Evolutionary conservation across 2,888 invertebrate species (phyloP), one percentile per base, ranked within the genome.

Genomic region (Ornithoptera alexandrae): DNA sequence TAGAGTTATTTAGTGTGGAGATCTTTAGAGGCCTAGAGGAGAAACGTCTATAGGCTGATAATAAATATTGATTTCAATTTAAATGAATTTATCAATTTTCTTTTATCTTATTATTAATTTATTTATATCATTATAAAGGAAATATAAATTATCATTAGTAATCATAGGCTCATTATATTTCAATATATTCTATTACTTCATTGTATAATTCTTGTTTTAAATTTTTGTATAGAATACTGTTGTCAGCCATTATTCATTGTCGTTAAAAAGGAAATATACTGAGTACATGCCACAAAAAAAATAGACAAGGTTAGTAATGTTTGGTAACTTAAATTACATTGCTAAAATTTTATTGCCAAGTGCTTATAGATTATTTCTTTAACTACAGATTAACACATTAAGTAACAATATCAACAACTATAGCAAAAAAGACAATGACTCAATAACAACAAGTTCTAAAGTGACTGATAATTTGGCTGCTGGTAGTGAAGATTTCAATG

Each of bases 221-320:
- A 20, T 63, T n/a, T 39, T 65, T 67, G 6, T 57, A 30, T 79
- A 89, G 89, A 81, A 82, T 69, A 86, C 87, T 5, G 70, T 78
- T 66, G 71, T 77, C 18, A 86, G 86, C 70, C 79, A 83, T 24
- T 77, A 77, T 70, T 87, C 87, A 3, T 73, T 89, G 22, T 88
- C 88, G 2, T 65, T 88, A 50, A 84, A 78, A 67, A 80, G 77
- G 72, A 80, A 22, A 0, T 78, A 75, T 74, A 74, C 69, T 15
- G 65, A 76, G 15, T 60, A 72, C 20, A 66, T 73, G 39, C 67
- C 72, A 20, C 74, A 60, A 78, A 69, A 70, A 65, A 57, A 39
- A 62, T 65, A 10, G 74, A 73, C 20, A 74, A 75, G 73, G 77
- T 77, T 56, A 70, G 76, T 66, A 8, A 42, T 53, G 18, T 53